Conservation (phyloP, 2,888 invertebrate genomes). For the Coenonympha glycerion region DNA sequence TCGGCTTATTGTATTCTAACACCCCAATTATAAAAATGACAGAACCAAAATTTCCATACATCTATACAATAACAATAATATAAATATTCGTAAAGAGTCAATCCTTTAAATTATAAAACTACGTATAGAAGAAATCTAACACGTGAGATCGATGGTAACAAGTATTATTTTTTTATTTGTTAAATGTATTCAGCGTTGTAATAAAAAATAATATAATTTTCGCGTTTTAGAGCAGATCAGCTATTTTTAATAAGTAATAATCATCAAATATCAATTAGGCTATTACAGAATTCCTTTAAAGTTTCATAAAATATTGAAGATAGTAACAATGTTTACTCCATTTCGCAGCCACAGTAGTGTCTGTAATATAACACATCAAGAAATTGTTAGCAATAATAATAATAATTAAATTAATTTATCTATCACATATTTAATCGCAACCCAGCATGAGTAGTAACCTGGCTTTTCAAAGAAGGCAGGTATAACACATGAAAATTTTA, state of each 20-base stretch:
- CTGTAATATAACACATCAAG: neutral
- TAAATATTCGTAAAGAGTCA: constrained; percentile 61
- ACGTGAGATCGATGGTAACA: constrained; percentile 61
- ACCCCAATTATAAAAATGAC: constrained; percentile 65
- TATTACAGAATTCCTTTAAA: constrained; percentile 17
- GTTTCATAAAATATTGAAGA: constrained; percentile 8
- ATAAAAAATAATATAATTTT: neutral
- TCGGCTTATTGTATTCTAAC: constrained; percentile 68
- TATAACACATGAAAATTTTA: no score
- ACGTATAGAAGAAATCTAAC: constrained; percentile 67
- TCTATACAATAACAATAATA: constrained; percentile 67
- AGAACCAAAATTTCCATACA: constrained; percentile 60
- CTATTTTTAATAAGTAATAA: constrained; percentile 10
- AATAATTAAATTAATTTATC: neutral
- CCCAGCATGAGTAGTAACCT: no score
- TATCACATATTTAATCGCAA: neutral
- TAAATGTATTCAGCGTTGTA: constrained; percentile 14
- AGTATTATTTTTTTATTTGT: constrained; percentile 36
- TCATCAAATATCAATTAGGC: constrained; percentile 10
- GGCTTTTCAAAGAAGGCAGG: no score
- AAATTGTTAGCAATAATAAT: neutral
- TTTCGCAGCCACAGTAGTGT: constrained; percentile 8
- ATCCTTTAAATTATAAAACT: constrained; percentile 65
- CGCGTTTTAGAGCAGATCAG: constrained; percentile 14
- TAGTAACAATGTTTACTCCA: constrained; percentile 7